A percentile compares a stretch with the other conserved stretches of the same genome.
Evolutionary conservation across 2,113 vertebrate genomes (phyloP).

Genomic region (Vireo altiloquus): DNA sequence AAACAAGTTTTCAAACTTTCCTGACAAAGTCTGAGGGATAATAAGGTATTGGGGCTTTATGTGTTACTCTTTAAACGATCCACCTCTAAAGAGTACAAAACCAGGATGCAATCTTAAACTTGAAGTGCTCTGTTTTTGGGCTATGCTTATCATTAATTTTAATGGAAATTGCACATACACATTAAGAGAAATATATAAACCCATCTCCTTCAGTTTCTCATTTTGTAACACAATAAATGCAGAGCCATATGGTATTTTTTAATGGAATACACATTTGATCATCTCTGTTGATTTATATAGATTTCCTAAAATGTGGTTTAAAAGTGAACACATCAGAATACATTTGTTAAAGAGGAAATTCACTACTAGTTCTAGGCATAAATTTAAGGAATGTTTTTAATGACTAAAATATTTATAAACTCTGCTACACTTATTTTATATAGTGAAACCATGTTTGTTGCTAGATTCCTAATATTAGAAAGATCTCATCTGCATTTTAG

Average conservation of each 20-base stretch:
- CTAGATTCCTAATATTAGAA: background rate
- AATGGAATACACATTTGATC: conserved; percentile 39
- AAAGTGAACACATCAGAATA: background rate
- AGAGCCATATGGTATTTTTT: background rate
- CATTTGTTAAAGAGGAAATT: background rate
- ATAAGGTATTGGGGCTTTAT: background rate
- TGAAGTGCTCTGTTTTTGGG: background rate
- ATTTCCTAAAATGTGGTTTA: background rate
- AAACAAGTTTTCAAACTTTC: background rate
- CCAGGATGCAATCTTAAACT: background rate
- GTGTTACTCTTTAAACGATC: background rate
- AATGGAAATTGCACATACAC: background rate
- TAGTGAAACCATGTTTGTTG: background rate
- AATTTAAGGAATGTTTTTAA: background rate
- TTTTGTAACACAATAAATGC: conserved; percentile 14
- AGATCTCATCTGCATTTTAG: background rate
- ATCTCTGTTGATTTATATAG: conserved; percentile 7
- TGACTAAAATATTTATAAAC: background rate
- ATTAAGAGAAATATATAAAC: background rate
- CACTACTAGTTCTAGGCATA: background rate
- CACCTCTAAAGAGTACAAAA: background rate
- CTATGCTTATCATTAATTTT: conserved; percentile 7
- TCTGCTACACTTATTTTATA: background rate
- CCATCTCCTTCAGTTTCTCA: background rate
- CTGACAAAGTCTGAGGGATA: background rate